These are phyloP conservation scores for Laterallus jamaicensis DNA, from an alignment of 2,113 vertebrate genomes.

Conservation along the genomic window DNA sequence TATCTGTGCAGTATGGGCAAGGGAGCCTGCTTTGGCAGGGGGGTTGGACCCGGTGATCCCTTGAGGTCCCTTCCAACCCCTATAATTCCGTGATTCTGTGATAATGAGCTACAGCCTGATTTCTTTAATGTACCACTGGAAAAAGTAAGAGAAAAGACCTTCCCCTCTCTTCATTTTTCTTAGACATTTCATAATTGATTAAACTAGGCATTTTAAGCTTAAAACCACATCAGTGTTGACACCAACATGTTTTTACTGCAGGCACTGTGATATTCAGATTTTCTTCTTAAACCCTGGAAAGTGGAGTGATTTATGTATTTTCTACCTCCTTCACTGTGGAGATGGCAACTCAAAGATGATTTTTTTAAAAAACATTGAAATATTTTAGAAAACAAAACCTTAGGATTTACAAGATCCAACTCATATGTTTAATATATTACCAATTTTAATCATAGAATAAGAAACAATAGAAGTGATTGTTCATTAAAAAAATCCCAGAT, in stretches of 20 bases:
- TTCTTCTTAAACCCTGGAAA: not conserved
- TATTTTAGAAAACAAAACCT: not conserved
- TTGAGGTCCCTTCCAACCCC: no score
- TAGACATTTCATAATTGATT: not conserved
- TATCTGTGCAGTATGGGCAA: no score
- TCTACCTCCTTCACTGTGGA: not conserved
- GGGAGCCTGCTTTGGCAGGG: no score
- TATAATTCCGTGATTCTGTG: no score
- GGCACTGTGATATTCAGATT: not conserved
- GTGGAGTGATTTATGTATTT: not conserved
- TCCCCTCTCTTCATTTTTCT: not conserved
- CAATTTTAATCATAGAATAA: not conserved
- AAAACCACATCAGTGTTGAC: not conserved
- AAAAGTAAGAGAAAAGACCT: not conserved
- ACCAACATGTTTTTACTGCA: not conserved
- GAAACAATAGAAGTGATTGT: not conserved
- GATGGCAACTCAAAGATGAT: not conserved
- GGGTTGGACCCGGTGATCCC: no score
- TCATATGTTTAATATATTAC: not conserved
- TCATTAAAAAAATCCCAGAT: not conserved
- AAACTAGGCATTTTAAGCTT: not conserved
- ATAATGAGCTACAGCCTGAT: fast-evolving
- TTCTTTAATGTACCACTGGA: not conserved
- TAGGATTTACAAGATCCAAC: not conserved
- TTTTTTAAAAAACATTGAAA: not conserved